Conservation (phyloP, 2,113 vertebrate species). For the Dascyllus trimaculatus region DNA sequence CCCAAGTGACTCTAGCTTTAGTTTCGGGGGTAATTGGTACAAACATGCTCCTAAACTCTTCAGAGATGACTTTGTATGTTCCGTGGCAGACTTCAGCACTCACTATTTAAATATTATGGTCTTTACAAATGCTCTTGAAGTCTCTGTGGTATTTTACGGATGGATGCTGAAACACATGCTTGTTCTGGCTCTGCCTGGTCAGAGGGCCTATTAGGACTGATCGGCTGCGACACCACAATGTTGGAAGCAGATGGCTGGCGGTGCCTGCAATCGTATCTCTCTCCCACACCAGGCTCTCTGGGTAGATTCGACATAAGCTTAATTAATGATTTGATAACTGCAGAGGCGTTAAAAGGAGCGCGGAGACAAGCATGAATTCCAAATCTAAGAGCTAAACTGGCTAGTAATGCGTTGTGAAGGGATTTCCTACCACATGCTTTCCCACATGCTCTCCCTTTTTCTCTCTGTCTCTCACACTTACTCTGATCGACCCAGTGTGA, state of each 20-base stretch:
- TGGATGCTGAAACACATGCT: conserved; percentile 13
- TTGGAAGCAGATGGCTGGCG: conserved; percentile 59
- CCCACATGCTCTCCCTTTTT: conserved; percentile 1
- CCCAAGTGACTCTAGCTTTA: not conserved
- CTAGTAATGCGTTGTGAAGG: conserved; percentile 41
- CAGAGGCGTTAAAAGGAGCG: conserved; percentile 58
- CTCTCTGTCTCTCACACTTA: not conserved
- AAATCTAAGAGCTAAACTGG: conserved; percentile 45
- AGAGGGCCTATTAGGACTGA: conserved; percentile 39
- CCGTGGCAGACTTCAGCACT: not conserved
- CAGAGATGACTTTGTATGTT: not conserved
- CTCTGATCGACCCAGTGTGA: conserved; percentile 36
- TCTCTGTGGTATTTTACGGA: not conserved
- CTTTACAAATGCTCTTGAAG: not conserved
- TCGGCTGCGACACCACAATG: conserved; percentile 43
- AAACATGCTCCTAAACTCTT: not conserved
- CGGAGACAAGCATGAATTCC: conserved; percentile 41
- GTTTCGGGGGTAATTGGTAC: not conserved
- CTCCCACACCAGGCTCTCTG: conserved; percentile 44
- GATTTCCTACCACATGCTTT: conserved; percentile 36
- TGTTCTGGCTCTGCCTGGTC: conserved; percentile 18
- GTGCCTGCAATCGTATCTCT: conserved; percentile 35
- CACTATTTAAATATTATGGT: not conserved
- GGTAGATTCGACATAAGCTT: conserved; percentile 65
- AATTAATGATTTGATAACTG: conserved; percentile 73